A percentile compares a stretch with the other conserved stretches of the same genome.
Conservation (phyloP, 2,888 invertebrate species). For the Chromoteleia sp. region DNA sequence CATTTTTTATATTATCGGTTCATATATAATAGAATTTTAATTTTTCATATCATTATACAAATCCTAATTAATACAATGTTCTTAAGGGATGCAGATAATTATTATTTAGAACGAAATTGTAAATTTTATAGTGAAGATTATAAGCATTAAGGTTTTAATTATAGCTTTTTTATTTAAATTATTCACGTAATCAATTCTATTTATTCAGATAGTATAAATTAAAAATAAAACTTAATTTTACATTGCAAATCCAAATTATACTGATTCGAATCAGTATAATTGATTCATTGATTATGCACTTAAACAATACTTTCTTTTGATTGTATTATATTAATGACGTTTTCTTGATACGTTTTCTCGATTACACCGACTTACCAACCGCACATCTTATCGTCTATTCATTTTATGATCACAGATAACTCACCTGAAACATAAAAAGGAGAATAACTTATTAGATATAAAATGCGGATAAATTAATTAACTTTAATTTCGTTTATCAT, state of each 20-base stretch:
- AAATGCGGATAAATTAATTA: neutral
- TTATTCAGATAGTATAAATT: neutral
- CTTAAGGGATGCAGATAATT: neutral
- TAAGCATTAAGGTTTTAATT: constrained; percentile 10
- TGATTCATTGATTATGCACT: neutral
- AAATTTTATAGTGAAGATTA: constrained; percentile 4
- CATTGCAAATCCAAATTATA: neutral
- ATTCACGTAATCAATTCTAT: neutral
- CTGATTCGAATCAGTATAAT: neutral
- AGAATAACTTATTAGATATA: neutral
- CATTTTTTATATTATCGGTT: neutral
- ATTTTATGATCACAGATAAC: neutral
- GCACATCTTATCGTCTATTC: neutral
- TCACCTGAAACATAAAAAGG: constrained; percentile 39
- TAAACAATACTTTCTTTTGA: neutral
- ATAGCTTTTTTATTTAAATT: constrained; percentile 12
- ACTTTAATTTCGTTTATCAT: neutral
- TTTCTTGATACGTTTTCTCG: neutral
- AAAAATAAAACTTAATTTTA: neutral
- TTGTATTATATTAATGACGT: neutral
- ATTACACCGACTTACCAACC: neutral
- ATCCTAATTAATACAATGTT: neutral
- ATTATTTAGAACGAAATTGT: constrained; percentile 7
- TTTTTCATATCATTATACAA: neutral
- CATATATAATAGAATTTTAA: neutral